Conservation (phyloP, 1,140 invertebrate genomes). For the Tribolium castaneum region DNA sequence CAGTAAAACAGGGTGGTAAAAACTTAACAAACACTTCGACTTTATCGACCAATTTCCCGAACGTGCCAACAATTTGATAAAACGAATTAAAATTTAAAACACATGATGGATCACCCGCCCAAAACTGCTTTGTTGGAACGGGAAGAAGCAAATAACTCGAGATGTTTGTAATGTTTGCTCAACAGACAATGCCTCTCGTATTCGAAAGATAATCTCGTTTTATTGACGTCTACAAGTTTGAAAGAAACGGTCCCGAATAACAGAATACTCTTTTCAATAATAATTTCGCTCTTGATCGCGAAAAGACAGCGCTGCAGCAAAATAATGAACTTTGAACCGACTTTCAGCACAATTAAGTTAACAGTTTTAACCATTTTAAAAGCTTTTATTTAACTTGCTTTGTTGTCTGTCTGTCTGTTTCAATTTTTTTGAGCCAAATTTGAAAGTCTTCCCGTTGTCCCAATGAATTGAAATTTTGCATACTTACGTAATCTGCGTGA, state of each 20-base stretch:
- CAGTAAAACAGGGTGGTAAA: constrained; percentile 27
- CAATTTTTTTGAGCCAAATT: too few relatives aligned
- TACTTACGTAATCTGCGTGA: too few relatives aligned
- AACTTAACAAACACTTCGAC: constrained; percentile 9
- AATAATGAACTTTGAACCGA: too few relatives aligned
- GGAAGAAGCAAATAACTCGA: background rate
- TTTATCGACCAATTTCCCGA: background rate
- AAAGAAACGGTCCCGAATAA: background rate
- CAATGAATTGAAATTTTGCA: too few relatives aligned
- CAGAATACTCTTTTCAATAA: background rate
- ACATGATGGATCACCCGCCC: background rate
- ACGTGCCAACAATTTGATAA: too few relatives aligned
- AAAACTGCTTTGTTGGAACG: background rate
- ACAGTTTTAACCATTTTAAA: too few relatives aligned
- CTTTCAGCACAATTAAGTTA: too few relatives aligned
- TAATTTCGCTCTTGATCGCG: background rate
- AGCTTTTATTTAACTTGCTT: too few relatives aligned
- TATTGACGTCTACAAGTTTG: background rate
- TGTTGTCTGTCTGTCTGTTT: too few relatives aligned
- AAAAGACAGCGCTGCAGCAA: background rate
- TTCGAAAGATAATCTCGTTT: background rate
- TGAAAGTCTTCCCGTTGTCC: too few relatives aligned
- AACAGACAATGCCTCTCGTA: background rate
- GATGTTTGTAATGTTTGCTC: background rate
- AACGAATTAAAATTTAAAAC: too few relatives aligned